These are phyloP conservation scores for Cebus imitator DNA, from an alignment of 2,113 vertebrate genomes.

Conservation along the genomic window DNA sequence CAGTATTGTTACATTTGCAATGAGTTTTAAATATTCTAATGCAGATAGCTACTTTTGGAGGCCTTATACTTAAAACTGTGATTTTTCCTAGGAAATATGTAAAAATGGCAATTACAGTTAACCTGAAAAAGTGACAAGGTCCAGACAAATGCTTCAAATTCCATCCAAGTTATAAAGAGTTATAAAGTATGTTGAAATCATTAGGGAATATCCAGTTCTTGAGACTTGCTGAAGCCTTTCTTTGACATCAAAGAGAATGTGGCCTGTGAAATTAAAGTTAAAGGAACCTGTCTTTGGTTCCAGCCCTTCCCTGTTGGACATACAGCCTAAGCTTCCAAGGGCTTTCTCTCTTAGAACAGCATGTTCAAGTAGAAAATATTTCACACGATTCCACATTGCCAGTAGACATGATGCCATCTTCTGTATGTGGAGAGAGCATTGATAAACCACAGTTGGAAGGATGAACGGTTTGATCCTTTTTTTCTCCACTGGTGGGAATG, in stretches of 20 bases:
- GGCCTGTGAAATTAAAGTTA: constrained; percentile 35
- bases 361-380: background rate
- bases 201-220: constrained; percentile 19
- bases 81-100: constrained; percentile 11
- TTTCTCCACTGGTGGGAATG: background rate
- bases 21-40: constrained; percentile 44
- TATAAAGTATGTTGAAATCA: background rate
- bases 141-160: background rate
- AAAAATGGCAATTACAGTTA: constrained; percentile 61
- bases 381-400: background rate
- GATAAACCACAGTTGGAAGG: background rate
- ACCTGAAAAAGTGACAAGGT: constrained; percentile 35
- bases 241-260: constrained; percentile 60
- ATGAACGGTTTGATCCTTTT: background rate
- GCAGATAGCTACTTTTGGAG: background rate
- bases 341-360: background rate
- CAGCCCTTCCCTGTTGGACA: background rate
- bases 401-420: accelerated
- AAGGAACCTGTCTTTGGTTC: background rate
- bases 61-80: constrained; percentile 33
- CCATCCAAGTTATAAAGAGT: background rate
- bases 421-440: background rate
- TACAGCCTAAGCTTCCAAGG: background rate
- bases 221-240: background rate
- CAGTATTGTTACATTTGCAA: constrained; percentile 35